Conservation (phyloP, 2,888 invertebrate genomes). For the Nomada hirtipes region DNA sequence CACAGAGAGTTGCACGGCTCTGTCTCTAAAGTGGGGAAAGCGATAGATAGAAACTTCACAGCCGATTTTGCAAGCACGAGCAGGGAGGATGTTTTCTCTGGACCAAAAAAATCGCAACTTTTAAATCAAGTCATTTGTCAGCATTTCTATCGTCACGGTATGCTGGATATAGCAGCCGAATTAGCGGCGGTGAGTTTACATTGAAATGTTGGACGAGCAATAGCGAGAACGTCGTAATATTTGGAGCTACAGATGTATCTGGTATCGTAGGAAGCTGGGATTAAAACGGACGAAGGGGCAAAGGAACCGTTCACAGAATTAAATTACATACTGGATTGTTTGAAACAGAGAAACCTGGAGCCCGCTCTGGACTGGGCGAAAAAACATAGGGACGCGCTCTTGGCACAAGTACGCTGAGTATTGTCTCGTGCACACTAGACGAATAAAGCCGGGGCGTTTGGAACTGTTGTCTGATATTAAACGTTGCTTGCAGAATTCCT, state of each 20-base stretch:
- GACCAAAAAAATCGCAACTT: constrained; percentile 88
- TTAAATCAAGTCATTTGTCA: constrained; percentile 97
- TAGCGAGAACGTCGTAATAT: neutral
- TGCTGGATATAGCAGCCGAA: constrained; percentile 96
- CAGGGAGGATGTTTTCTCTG: constrained; percentile 92
- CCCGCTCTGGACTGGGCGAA: constrained; percentile 96
- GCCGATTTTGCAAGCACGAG: constrained; percentile 96
- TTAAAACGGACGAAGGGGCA: constrained; percentile 87
- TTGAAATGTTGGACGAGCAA: neutral
- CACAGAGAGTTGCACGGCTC: constrained; percentile 92
- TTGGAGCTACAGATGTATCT: neutral
- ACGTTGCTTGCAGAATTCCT: constrained; percentile 85
- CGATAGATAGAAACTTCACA: constrained; percentile 97
- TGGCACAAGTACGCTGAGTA: constrained; percentile 85
- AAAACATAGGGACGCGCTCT: constrained; percentile 90
- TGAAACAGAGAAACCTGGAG: constrained; percentile 92
- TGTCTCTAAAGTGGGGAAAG: constrained; percentile 97
- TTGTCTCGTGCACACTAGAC: neutral
- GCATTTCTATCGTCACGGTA: constrained; percentile 97
- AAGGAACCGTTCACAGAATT: constrained; percentile 93
- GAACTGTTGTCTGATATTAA: neutral
- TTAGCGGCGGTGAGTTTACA: constrained; percentile 86
- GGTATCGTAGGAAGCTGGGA: constrained; percentile 87
- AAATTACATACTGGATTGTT: constrained; percentile 94
- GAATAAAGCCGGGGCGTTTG: neutral